Evolutionary conservation across 2,113 vertebrate species (phyloP).

Genomic region (Steatornis caripensis): DNA sequence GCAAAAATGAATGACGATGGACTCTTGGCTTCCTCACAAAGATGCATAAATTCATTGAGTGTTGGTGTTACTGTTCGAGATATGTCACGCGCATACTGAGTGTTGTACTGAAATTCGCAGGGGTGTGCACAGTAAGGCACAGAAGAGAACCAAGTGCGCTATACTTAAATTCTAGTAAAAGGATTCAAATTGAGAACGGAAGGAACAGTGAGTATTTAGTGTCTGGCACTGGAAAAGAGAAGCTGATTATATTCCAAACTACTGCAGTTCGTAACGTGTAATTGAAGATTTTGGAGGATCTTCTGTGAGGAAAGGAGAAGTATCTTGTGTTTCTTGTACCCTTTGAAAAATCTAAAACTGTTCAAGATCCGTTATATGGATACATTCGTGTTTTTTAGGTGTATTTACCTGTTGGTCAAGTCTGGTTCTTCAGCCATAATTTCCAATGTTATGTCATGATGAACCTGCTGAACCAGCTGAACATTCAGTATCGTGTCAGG

Average conservation of each 20-base stretch:
- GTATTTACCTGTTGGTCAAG: not conserved
- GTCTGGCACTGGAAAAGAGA: not conserved
- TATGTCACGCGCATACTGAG: fast-evolving
- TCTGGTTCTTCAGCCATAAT: not conserved
- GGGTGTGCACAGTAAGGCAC: not conserved
- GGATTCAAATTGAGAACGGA: not conserved
- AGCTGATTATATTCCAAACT: not conserved
- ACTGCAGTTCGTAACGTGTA: not conserved
- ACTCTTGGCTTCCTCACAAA: not conserved
- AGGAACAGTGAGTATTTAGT: not conserved
- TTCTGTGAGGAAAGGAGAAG: not conserved
- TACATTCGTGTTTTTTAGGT: not conserved
- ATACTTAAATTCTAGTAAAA: not conserved
- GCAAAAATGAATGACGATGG: not conserved
- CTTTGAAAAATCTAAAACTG: not conserved
- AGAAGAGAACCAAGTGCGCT: not conserved
- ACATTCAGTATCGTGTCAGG: not conserved
- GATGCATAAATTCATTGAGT: not conserved
- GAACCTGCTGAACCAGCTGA: not conserved
- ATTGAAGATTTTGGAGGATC: not conserved
- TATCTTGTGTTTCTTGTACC: not conserved
- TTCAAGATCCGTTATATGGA: not conserved
- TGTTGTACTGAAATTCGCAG: not conserved
- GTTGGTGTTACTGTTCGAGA: not conserved
- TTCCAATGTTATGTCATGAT: not conserved